phyloP scores from a whole-genome alignment of 2,113 vertebrate species.

The Petromus typicus region DNA sequence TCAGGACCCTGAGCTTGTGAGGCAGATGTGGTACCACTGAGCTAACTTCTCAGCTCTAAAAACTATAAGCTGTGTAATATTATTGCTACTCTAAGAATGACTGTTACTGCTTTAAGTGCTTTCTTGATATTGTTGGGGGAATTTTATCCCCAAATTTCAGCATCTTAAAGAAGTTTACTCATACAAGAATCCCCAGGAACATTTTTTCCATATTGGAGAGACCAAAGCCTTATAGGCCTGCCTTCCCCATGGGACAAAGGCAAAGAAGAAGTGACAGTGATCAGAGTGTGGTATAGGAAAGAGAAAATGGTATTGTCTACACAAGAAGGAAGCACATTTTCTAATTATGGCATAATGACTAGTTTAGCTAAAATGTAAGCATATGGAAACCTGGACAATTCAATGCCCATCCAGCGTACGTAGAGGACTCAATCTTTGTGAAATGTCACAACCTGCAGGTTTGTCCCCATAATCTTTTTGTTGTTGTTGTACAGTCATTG shows the following conservation, averaged over 20 bases:
- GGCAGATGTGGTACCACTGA: too few relatives aligned
- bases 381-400: conserved; percentile 70
- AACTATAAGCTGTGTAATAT: background rate
- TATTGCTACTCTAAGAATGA: background rate
- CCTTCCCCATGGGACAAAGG: background rate
- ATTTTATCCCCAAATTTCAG: conserved; percentile 67
- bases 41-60: background rate
- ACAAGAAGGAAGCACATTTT: conserved; percentile 75
- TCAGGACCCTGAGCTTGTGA: too few relatives aligned
- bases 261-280: background rate
- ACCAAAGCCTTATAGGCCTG: background rate
- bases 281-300: background rate
- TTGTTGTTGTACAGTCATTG: too few relatives aligned
- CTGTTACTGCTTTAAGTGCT: conserved; percentile 54
- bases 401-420: conserved; percentile 46
- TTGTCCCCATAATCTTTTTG: conserved; percentile 63
- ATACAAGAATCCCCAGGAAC: conserved; percentile 62
- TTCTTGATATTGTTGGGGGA: conserved; percentile 69
- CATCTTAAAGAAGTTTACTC: conserved; percentile 72
- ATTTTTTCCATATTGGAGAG: conserved; percentile 38
- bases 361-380: conserved; percentile 79
- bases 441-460: conserved; percentile 59
- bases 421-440: conserved; percentile 55
- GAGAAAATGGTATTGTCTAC: conserved; percentile 67
- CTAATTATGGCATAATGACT: conserved; percentile 73